These are phyloP conservation scores for Plagodis pulveraria DNA, from an alignment of 2,888 invertebrate genomes.

Conservation along the genomic window DNA sequence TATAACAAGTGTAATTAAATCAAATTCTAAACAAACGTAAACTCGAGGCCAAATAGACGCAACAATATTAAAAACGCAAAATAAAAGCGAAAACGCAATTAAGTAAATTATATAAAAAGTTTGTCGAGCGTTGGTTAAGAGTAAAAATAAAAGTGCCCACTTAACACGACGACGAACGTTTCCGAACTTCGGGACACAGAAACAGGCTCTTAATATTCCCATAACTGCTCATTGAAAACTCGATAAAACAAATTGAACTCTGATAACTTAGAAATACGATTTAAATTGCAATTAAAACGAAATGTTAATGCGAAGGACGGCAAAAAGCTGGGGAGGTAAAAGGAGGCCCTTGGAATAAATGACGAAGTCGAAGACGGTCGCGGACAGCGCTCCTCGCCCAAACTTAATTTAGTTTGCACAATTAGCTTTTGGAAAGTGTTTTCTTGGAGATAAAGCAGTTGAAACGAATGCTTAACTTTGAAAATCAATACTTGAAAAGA, in stretches of 20 bases:
- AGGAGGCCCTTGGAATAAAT: constrained; percentile 62
- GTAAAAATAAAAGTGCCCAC: constrained; percentile 48
- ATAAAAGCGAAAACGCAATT: constrained; percentile 41
- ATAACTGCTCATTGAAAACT: constrained; percentile 35
- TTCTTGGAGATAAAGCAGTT: constrained; percentile 45
- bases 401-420: constrained; percentile 68
- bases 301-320: constrained; percentile 52
- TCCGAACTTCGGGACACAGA: constrained; percentile 24
- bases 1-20: constrained; percentile 18
- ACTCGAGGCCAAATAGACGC: constrained; percentile 1
- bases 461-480: constrained; percentile 43
- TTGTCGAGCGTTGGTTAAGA: constrained; percentile 49
- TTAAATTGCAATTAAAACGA: constrained; percentile 59
- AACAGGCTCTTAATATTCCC: constrained; percentile 28
- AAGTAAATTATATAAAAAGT: constrained; percentile 52
- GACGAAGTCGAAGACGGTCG: constrained; percentile 50
- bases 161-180: constrained; percentile 40
- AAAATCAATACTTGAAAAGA: constrained; percentile 32
- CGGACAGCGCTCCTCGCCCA: constrained; percentile 55
- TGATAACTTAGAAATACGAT: constrained; percentile 60
- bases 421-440: constrained; percentile 66
- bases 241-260: constrained; percentile 60
- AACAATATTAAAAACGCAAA: constrained; percentile 21
- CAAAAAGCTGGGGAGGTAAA: constrained; percentile 54
- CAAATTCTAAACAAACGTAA: constrained; percentile 1